Evolutionary conservation across 2,113 vertebrate genomes (phyloP).

Genomic region (Morone chrysops): DNA sequence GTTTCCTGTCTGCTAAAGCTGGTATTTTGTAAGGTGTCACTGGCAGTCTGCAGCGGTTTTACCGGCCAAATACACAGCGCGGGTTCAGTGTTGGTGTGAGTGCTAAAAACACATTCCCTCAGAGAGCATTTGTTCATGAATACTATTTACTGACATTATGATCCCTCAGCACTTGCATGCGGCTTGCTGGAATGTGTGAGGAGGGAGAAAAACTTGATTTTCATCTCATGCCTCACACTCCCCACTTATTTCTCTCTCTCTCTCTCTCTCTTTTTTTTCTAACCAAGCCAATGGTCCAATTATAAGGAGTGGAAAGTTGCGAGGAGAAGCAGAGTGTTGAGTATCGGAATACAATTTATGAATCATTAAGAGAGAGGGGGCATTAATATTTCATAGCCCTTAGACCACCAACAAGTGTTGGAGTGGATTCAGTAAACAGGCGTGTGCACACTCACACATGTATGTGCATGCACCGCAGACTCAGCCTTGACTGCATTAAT

Average conservation of each 20-base stretch:
- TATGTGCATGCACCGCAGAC: slow-evolving; percentile 17
- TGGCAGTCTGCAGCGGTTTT: slow-evolving; percentile 46
- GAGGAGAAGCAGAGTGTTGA: slow-evolving; percentile 66
- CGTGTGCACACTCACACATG: slow-evolving; percentile 35
- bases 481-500: slow-evolving; percentile 46
- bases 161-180: slow-evolving; percentile 61
- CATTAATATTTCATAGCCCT: slow-evolving; percentile 82
- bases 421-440: slow-evolving; percentile 72
- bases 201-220: slow-evolving; percentile 57
- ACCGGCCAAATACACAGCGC: slow-evolving; percentile 20
- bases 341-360: slow-evolving; percentile 83
- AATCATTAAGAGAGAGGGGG: slow-evolving; percentile 79
- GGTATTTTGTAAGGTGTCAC: slow-evolving; percentile 50
- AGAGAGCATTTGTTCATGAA: slow-evolving; percentile 68
- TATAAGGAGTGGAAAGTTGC: slow-evolving; percentile 61
- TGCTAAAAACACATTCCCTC: slow-evolving; percentile 47
- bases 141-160: slow-evolving; percentile 77
- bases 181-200: slow-evolving; percentile 51
- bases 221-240: slow-evolving; percentile 50
- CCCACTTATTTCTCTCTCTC: background rate
- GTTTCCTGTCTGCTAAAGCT: slow-evolving; percentile 42
- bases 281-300: slow-evolving; percentile 74
- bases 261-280: slow-evolving; percentile 17
- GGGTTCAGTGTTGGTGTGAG: slow-evolving; percentile 36
- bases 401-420: slow-evolving; percentile 79